Evolutionary conservation across 2,113 vertebrate species (phyloP).

Genomic region (Gymnocephalus cernua): DNA sequence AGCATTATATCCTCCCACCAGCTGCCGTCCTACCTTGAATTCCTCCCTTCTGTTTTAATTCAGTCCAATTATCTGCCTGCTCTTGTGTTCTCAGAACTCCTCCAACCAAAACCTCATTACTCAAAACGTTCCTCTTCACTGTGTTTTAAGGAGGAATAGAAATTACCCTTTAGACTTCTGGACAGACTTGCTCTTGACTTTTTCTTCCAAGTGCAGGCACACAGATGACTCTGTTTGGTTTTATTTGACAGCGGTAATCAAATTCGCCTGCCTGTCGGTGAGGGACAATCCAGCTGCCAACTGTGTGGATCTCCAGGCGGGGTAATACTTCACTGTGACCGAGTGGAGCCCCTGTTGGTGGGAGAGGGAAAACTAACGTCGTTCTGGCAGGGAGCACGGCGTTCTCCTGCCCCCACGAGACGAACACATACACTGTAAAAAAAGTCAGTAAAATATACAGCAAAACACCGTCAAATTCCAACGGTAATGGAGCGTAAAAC

Average conservation of each 20-base stretch:
- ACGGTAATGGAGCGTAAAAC: too few species aligned
- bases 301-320: slow-evolving; percentile 5
- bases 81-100: neutral
- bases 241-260: slow-evolving; percentile 53
- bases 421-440: too few species aligned
- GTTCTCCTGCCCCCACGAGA: neutral
- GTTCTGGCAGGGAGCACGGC: neutral
- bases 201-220: slow-evolving; percentile 3
- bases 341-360: neutral
- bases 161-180: slow-evolving; percentile 45
- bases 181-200: slow-evolving; percentile 13
- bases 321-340: slow-evolving; percentile 29
- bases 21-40: slow-evolving; percentile 3
- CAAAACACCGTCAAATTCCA: too few species aligned
- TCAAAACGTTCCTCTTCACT: slow-evolving; percentile 15
- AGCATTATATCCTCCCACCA: slow-evolving; percentile 4
- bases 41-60: slow-evolving; percentile 3
- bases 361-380: neutral
- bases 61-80: slow-evolving; percentile 20
- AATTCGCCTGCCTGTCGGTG: slow-evolving; percentile 32
- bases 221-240: slow-evolving; percentile 24
- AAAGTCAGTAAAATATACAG: too few species aligned
- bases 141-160: slow-evolving; percentile 17
- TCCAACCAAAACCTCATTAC: slow-evolving; percentile 13
- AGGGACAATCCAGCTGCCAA: slow-evolving; percentile 29